phyloP scores from a whole-genome alignment of 2,113 vertebrate genomes.

The Emydura subglobosa region DNA sequence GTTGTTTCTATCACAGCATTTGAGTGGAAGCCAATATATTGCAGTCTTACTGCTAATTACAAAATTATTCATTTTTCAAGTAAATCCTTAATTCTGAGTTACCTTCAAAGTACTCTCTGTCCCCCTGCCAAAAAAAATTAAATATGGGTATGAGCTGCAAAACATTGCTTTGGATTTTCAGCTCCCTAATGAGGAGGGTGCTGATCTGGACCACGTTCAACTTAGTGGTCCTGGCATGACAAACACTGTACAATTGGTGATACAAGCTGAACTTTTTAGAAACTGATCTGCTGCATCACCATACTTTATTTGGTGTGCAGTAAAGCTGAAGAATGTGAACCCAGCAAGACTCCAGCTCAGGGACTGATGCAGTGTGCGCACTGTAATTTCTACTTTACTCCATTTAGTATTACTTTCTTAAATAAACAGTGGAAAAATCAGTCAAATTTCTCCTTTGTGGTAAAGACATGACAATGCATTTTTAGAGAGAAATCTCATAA shows the following conservation, averaged over 20 bases:
- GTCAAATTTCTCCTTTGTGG: neutral
- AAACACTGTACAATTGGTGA: neutral
- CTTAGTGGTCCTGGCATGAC: neutral
- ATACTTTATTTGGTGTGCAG: neutral
- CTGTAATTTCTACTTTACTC: neutral
- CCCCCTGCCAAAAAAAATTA: neutral
- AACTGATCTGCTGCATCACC: neutral
- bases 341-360: neutral
- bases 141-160: fast-evolving
- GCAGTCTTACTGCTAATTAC: neutral
- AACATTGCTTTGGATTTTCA: neutral
- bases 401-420: fast-evolving
- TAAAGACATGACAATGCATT: neutral
- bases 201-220: fast-evolving
- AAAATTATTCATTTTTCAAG: neutral
- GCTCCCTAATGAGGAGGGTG: neutral
- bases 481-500: neutral
- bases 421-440: neutral
- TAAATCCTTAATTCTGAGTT: neutral
- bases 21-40: neutral
- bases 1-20: fast-evolving
- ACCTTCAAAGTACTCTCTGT: neutral
- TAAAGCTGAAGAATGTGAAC: neutral
- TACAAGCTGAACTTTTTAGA: neutral
- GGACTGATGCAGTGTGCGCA: neutral